Evolutionary conservation across 2,888 invertebrate species (phyloP), one percentile per base, ranked within the genome.

Genomic region (Pardosa pseudoannulata): DNA sequence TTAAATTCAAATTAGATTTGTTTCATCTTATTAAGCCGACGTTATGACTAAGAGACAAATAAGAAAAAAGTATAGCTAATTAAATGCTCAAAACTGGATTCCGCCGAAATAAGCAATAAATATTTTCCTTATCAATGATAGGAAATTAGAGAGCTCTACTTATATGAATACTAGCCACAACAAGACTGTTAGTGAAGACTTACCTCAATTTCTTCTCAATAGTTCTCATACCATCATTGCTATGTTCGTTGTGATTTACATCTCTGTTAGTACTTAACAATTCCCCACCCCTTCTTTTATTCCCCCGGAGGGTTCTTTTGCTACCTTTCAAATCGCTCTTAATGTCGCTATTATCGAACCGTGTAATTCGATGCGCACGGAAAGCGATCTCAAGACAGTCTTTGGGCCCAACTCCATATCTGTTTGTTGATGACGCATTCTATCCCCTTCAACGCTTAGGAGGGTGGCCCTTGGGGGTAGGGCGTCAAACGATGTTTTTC

Each of bases 351-450:
- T 68, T 72, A 83, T 78, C 73, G 83, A 85, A 85, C 72, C 83
- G 83, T 85, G 83, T 78, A 85, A 85, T 85, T 85, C 32, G 83
- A 85, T 78, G 78, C 72, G 46, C 71, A 16, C 46, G 46, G 46
- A 75, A 73, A 70, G 32, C 50, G n/a, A 68, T 64, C 80, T 16
- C 27, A n/a, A 56, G 23, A 2, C 23, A 5, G 6, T 56, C 56
- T 46, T 56, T 56, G 23, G 6, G 16, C 56, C n/a, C 5, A 23
- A 7, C 3, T 56, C 56, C 56, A 23, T 56, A 56, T 56, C 23
- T 56, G 56, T 56, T 56, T 23, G 56, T 56, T 2, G 56, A 11
- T 56, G 56, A 56, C 56, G 56, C 56, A 56, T 23, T 6, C 23
- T 23, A 11, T 56, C 3, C 23, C 23, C 23, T 56, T 23, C 56